Percentiles rank a stretch among this genome's conserved stretches.
Conservation (phyloP, 2,888 invertebrate genomes). For the Rhopalosiphum nymphaeae region DNA sequence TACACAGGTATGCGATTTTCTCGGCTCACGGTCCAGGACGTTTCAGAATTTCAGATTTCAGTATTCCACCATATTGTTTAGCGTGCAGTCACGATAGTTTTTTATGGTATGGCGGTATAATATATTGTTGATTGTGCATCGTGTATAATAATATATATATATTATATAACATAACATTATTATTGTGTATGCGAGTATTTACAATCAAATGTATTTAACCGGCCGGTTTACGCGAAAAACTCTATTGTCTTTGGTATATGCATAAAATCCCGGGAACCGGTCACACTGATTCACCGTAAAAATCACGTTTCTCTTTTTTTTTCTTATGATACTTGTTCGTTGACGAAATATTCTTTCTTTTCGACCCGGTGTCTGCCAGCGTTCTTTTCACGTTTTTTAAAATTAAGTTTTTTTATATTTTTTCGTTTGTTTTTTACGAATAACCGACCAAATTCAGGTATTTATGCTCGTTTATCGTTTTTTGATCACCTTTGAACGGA, state of each 20-base stretch:
- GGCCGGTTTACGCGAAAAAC: background rate
- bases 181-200: background rate
- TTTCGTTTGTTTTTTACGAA: background rate
- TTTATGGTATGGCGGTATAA: background rate
- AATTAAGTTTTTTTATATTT: slow-evolving; percentile 1
- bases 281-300: slow-evolving; percentile 49
- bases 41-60: background rate
- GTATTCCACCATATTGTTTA: background rate
- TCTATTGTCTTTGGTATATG: slow-evolving; percentile 51
- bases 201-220: background rate
- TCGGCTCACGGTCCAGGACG: background rate
- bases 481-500: background rate
- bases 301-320: slow-evolving; percentile 57
- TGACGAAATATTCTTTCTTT: slow-evolving; percentile 56
- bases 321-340: slow-evolving; percentile 53
- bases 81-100: background rate
- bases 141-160: no score
- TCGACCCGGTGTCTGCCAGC: slow-evolving; percentile 50
- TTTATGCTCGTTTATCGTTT: background rate
- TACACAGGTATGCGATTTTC: no score
- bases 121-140: background rate
- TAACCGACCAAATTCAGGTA: slow-evolving; percentile 25
- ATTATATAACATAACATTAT: background rate
- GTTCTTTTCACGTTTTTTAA: slow-evolving; percentile 39
- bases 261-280: slow-evolving; percentile 33